Evolutionary conservation across 2,797 vertebrate species (phyloP), one percentile per base, ranked within the genome.

Genomic region (Lepidocolaptes lacrymiger): DNA sequence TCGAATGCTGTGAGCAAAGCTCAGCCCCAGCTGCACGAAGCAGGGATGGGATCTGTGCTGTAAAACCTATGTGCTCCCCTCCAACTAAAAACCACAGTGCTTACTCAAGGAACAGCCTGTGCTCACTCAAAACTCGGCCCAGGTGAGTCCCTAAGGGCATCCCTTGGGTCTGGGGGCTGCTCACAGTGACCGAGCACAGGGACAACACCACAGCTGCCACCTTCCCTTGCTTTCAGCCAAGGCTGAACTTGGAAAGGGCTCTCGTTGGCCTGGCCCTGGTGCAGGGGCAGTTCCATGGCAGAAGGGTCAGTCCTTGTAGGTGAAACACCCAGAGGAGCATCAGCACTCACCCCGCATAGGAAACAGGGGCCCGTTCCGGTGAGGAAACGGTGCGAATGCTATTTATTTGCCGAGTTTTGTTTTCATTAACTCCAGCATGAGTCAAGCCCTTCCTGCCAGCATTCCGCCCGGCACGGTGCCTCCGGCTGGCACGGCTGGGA

Each of bases 401-500:
- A 34, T 89, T 92, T 89, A 73, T 92, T 94, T 88, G 69, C 68
- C 19, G 75, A 54, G 74, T 79, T 81, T 62, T 90, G 77, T 93
- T 96, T 93, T 92, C 91, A 55, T 80, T 43, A n/a, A 58, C 44
- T 56, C 28, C 82, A 16, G 76, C 23, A 1, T 69, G 93, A 95
- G 85, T 92, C 94, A 94, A 83, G 26, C 74, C 95, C 93, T 96
- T 96, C 95, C 96, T 96, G 91, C 76, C 92, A 54, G 54, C 69
- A 2, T n/a, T 36, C 39, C 32, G 22, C 37, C 68, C 63, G 19
- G 59, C 14, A 1, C 17, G 30, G 72, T 59, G 61, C 80, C 93
- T 68, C 58, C 5, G 23, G 51, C 78, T 80, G 91, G 89, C 95
- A 77, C 21, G 2, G 77, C 11, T 48, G 85, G 91, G 12, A 59